These are phyloP conservation scores for Ceramica pisi DNA, from an alignment of 2,888 invertebrate genomes.

Conservation along the genomic window DNA sequence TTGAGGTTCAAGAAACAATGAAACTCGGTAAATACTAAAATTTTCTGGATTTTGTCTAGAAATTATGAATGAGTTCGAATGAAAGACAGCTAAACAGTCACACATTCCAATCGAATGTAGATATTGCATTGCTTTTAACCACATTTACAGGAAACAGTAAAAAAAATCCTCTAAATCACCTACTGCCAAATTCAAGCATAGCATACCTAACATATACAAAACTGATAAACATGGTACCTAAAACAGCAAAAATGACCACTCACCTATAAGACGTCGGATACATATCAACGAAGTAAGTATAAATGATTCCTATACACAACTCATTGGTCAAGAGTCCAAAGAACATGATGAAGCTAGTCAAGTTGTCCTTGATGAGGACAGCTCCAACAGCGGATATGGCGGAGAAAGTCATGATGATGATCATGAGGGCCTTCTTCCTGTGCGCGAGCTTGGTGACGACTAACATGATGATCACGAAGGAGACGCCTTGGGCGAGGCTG, in stretches of 20 bases:
- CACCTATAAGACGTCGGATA: constrained; percentile 78
- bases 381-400: constrained; percentile 64
- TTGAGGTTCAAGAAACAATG: no score
- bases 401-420: constrained; percentile 65
- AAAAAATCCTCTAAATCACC: no score
- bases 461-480: constrained; percentile 69
- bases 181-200: no score
- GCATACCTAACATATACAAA: no score
- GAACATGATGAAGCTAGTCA: constrained; percentile 72
- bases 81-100: no score
- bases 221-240: no score
- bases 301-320: constrained; percentile 71
- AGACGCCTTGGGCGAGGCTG: constrained; percentile 64
- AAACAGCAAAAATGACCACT: constrained; percentile 34
- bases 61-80: no score
- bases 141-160: no score
- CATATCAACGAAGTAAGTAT: constrained; percentile 76
- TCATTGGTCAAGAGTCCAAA: constrained; percentile 69
- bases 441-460: constrained; percentile 68
- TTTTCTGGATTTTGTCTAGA: no score
- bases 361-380: constrained; percentile 65
- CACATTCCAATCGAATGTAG: no score
- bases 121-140: no score
- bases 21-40: no score
- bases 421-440: constrained; percentile 69